These are phyloP conservation scores for Drosophila parthenogenetica DNA, from an alignment of 2,888 invertebrate species.

Conservation along the genomic window DNA sequence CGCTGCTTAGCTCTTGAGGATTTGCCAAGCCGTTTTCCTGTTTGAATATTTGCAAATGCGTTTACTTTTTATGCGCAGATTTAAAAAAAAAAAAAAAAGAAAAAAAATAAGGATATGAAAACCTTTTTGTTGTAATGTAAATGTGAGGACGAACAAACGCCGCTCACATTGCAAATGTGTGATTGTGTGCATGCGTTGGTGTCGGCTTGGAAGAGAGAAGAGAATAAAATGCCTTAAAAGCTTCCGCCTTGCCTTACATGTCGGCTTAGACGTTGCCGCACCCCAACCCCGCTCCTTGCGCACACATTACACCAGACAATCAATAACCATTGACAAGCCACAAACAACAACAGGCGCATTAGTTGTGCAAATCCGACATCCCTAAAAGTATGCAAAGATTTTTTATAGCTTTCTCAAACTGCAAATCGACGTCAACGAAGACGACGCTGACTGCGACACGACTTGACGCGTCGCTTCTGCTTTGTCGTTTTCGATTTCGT, in stretches of 20 bases:
- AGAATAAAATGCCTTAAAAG: constrained; percentile 72
- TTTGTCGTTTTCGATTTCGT: constrained; percentile 36
- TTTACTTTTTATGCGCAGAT: constrained; percentile 71
- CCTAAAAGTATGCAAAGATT: constrained; percentile 66
- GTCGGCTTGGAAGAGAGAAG: constrained; percentile 1
- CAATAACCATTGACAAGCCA: constrained; percentile 80
- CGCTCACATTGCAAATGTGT: constrained; percentile 18
- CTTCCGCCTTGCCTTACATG: constrained; percentile 72
- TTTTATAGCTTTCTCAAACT: constrained; percentile 59
- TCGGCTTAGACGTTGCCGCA: constrained; percentile 37
- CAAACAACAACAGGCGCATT: constrained; percentile 71
- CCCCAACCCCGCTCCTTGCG: constrained; percentile 4
- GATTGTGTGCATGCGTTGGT: not conserved
- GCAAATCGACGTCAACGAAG: constrained; percentile 65
- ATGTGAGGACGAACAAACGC: constrained; percentile 32
- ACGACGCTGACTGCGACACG: constrained; percentile 12
- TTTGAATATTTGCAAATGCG: constrained; percentile 78
- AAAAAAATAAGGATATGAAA: constrained; percentile 12
- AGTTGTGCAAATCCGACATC: constrained; percentile 72
- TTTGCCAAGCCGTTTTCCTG: constrained; percentile 75
- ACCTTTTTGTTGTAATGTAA: constrained; percentile 57
- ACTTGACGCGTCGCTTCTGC: not conserved
- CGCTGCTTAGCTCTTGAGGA: constrained; percentile 75
- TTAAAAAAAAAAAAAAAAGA: constrained; percentile 26
- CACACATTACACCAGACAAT: constrained; percentile 78